Conservation (phyloP, 2,797 vertebrate genomes). For the Chelon auratus region DNA sequence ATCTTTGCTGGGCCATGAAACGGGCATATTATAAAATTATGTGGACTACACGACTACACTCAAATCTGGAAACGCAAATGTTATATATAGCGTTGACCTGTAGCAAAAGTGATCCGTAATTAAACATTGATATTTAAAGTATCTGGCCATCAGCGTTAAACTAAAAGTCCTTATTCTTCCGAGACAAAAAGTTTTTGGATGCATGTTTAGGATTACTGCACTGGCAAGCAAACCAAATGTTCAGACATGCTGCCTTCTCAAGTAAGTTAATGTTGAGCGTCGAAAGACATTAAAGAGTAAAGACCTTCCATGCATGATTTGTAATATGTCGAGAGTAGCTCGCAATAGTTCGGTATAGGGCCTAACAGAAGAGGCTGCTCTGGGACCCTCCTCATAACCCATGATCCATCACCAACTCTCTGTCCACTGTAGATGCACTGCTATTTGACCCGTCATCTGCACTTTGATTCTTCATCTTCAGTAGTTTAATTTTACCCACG, state of each 20-base stretch:
- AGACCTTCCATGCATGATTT: not conserved
- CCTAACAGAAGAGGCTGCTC: slow-evolving; percentile 82
- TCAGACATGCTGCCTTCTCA: not conserved
- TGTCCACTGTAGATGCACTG: slow-evolving; percentile 66
- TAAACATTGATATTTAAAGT: not conserved
- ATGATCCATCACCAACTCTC: slow-evolving; percentile 79
- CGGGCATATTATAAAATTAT: not conserved
- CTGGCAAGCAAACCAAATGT: slow-evolving; percentile 11
- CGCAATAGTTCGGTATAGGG: slow-evolving; percentile 21
- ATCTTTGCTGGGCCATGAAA: too few relatives aligned
- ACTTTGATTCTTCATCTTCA: slow-evolving; percentile 59
- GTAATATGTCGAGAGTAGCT: not conserved
- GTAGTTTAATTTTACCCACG: slow-evolving; percentile 38
- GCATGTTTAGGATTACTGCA: not conserved
- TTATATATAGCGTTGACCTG: not conserved
- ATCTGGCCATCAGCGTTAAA: not conserved
- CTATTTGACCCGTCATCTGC: slow-evolving; percentile 64
- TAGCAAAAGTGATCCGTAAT: not conserved
- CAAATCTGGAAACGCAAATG: slow-evolving; percentile 2
- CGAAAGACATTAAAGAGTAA: not conserved
- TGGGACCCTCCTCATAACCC: slow-evolving; percentile 81
- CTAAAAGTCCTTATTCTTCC: not conserved
- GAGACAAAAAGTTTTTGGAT: not conserved
- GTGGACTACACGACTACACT: not conserved
- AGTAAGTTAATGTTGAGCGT: not conserved